A percentile compares a stretch with the other conserved stretches of the same genome.
phyloP scores from a whole-genome alignment of 1,140 invertebrate genomes.

The Venustaconcha ellipsiformis region DNA sequence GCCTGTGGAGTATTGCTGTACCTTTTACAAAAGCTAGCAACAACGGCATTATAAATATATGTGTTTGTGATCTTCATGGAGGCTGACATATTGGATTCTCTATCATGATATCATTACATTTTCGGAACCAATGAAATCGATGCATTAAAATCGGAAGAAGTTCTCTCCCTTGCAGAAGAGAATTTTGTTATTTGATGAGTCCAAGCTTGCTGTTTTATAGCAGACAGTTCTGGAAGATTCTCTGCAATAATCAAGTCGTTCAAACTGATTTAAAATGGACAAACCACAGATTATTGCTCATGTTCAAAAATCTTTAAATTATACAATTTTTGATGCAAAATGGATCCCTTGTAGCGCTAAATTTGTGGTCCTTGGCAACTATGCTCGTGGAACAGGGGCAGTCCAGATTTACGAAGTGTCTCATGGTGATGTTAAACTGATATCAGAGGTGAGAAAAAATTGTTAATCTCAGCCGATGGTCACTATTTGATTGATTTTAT shows the following conservation, averaged over 20 bases:
- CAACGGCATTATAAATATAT: too few species aligned
- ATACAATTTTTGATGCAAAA: slow-evolving; percentile 91
- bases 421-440: slow-evolving; percentile 78
- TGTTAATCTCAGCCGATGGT: too few species aligned
- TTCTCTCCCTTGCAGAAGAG: too few species aligned
- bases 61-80: too few species aligned
- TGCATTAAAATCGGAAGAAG: too few species aligned
- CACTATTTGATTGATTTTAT: too few species aligned
- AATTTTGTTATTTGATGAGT: slow-evolving; percentile 18
- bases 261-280: slow-evolving; percentile 70
- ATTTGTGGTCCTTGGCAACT: slow-evolving; percentile 88
- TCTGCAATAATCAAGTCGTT: not conserved
- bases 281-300: slow-evolving; percentile 94
- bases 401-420: slow-evolving; percentile 89
- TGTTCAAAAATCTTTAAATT: slow-evolving; percentile 85
- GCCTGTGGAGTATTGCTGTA: too few species aligned
- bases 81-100: too few species aligned
- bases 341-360: slow-evolving; percentile 95
- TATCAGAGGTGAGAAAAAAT: slow-evolving; percentile 74
- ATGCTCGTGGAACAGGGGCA: slow-evolving; percentile 85
- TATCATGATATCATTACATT: too few species aligned
- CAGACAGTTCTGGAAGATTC: slow-evolving; percentile 24
- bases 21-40: too few species aligned
- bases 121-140: too few species aligned
- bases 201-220: slow-evolving; percentile 19